Base-by-base conservation (phyloP, 2,113 vertebrate genomes). In the Prionailurus viverrinus region DNA sequence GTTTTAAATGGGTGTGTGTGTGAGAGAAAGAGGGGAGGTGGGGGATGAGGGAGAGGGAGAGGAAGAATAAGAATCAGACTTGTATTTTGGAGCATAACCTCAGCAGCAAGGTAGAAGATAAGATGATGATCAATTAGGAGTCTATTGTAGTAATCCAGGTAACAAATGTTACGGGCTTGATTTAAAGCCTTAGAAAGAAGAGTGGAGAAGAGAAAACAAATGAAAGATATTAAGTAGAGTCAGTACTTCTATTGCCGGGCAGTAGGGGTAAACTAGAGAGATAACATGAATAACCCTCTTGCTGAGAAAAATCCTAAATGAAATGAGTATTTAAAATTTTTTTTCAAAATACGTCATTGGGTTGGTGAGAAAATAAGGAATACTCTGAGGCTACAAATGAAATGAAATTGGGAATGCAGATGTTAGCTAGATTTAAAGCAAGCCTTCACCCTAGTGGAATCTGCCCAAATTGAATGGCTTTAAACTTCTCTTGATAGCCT, bases 401-500 rank as follows among this genome's bases (percentile, higher is more conserved):
- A 89, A 29, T 80, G n/a, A 80, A 91, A 79, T 88, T 83, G 68
- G 19, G 15, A 87, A 73, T 94, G 27, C 10, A 73, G 25, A 66
- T 88, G 7, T 91, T 95, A 79, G 63, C 61, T 61, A 95, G 76
- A 23, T 96, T 92, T 92, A 84, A 89, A 93, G 10, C 6, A 76
- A 69, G 11, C 23, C 55, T 89, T 88, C 29, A 71, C 6, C 27
- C 15, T 90, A 45, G 21, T 85, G 13, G 31, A 86, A 86, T 81
- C n/a, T 93, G 29, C 69, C 29, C 13, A 41, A 51, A 73, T 29
- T 89, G 39, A 31, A 23, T 89, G n/a, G 31, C 29, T 84, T 61
- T 96, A n/a, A 94, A 91, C 69, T 87, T 90, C 23, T 51, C 21
- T 87, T 96, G 79, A 79, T 66, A 88, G 45, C 11, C 33, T 91